Conservation (phyloP, 2,888 invertebrate species). For the Palloptera scutellata region DNA sequence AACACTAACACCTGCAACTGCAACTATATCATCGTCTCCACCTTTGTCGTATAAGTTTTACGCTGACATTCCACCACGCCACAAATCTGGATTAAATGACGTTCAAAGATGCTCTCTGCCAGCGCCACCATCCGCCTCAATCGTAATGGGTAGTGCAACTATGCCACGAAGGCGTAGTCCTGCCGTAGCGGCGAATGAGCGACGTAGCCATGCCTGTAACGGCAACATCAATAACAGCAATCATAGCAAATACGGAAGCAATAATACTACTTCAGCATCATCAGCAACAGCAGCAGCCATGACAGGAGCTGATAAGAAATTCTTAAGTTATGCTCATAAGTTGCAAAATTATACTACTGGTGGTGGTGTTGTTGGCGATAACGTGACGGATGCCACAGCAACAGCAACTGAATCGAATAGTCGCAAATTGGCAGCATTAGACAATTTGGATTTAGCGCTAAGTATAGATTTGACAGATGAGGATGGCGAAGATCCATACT, state of each 20-base stretch:
- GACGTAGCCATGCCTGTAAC: conserved; percentile 7
- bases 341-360: conserved; percentile 19
- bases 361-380: conserved; percentile 23
- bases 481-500: conserved; percentile 62
- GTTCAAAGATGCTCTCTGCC: background rate
- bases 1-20: conserved; percentile 32
- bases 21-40: conserved; percentile 19
- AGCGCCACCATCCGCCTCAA: conserved; percentile 37
- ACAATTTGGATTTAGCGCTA: conserved; percentile 58
- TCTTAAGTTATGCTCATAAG: conserved; percentile 45
- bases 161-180: conserved; percentile 54
- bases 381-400: conserved; percentile 9
- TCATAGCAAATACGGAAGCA: conserved; percentile 39
- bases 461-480: conserved; percentile 49
- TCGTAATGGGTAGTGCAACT: conserved; percentile 51
- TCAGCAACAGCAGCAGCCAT: conserved; percentile 45
- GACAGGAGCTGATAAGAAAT: conserved; percentile 56
- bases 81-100: conserved; percentile 23
- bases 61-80: conserved; percentile 26
- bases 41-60: conserved; percentile 22
- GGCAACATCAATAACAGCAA: background rate
- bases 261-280: conserved; percentile 32
- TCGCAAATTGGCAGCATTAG: conserved; percentile 51
- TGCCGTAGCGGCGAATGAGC: conserved; percentile 39
- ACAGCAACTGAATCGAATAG: conserved; percentile 51